Conservation (phyloP, 1,140 invertebrate genomes). For the Yoshiicerus persimilis region DNA sequence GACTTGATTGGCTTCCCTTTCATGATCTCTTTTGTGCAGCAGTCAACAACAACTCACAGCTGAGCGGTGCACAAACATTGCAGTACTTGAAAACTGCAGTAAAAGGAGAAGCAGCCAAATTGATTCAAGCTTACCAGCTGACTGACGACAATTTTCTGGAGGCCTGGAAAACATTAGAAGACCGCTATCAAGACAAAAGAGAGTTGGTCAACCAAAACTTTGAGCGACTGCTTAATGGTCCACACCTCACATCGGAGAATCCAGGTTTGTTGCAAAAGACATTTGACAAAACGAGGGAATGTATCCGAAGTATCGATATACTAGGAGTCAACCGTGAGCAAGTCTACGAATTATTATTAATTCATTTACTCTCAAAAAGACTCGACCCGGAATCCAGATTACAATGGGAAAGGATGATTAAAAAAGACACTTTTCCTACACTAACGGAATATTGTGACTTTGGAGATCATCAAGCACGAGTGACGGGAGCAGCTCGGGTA, state of each 20-base stretch:
- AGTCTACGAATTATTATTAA: background rate
- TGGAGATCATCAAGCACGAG: background rate
- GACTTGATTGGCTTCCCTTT: slow-evolving; percentile 27
- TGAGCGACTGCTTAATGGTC: slow-evolving; percentile 41
- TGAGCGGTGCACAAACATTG: background rate
- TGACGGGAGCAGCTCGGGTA: background rate
- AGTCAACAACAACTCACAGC: background rate
- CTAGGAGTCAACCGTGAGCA: background rate
- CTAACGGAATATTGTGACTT: background rate
- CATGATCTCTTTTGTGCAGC: slow-evolving; percentile 29
- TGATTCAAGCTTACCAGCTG: slow-evolving; percentile 43
- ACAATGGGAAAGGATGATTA: background rate
- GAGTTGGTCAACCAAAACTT: slow-evolving; percentile 49
- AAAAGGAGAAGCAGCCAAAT: slow-evolving; percentile 15
- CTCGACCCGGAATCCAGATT: background rate
- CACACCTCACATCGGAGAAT: background rate
- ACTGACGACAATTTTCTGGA: slow-evolving; percentile 49
- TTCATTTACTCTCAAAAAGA: background rate
- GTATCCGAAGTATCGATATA: background rate
- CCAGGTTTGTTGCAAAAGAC: background rate
- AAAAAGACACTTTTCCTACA: background rate
- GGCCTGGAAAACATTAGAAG: slow-evolving; percentile 50
- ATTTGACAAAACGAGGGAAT: background rate
- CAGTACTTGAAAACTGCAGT: background rate
- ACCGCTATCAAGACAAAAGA: slow-evolving; percentile 51